Percentiles rank a stretch among this genome's conserved stretches.
These are phyloP conservation scores for Lithobates pipiens DNA, from an alignment of 2,797 vertebrate genomes.

Conservation along the genomic window DNA sequence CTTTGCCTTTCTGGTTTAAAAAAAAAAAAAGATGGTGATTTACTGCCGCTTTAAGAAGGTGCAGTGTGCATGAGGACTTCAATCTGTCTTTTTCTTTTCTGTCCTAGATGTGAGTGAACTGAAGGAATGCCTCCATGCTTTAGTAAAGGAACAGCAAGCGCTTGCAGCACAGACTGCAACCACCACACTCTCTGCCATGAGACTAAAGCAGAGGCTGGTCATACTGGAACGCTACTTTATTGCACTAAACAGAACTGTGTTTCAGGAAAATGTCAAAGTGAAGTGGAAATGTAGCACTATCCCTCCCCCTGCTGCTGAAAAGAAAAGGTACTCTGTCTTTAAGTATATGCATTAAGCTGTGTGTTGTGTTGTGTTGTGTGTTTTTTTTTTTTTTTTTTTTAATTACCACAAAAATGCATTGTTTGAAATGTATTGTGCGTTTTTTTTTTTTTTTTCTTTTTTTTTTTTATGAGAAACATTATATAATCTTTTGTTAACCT, in stretches of 20 bases:
- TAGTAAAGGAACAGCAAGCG: constrained; percentile 94
- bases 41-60: too few species aligned
- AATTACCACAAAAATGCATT: too few species aligned
- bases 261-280: constrained; percentile 90
- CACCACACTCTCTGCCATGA: constrained; percentile 89
- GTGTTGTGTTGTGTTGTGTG: background rate
- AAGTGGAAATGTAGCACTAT: constrained; percentile 89
- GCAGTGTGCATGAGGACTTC: background rate
- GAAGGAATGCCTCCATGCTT: constrained; percentile 91
- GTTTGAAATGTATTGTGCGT: too few species aligned
- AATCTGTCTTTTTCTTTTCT: background rate
- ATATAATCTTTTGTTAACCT: too few species aligned
- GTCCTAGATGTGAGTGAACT: constrained; percentile 85
- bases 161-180: constrained; percentile 89
- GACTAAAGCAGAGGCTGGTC: constrained; percentile 91
- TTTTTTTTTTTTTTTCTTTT: too few species aligned
- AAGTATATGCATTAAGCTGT: background rate
- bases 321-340: constrained; percentile 84
- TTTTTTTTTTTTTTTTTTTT: background rate
- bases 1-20: too few species aligned
- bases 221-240: constrained; percentile 97
- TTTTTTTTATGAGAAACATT: too few species aligned
- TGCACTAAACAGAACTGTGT: constrained; percentile 93
- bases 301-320: constrained; percentile 85
- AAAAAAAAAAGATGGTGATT: too few species aligned